These are phyloP conservation scores for Eucriotettix oculatus DNA, from an alignment of 2,888 invertebrate genomes.

Conservation along the genomic window DNA sequence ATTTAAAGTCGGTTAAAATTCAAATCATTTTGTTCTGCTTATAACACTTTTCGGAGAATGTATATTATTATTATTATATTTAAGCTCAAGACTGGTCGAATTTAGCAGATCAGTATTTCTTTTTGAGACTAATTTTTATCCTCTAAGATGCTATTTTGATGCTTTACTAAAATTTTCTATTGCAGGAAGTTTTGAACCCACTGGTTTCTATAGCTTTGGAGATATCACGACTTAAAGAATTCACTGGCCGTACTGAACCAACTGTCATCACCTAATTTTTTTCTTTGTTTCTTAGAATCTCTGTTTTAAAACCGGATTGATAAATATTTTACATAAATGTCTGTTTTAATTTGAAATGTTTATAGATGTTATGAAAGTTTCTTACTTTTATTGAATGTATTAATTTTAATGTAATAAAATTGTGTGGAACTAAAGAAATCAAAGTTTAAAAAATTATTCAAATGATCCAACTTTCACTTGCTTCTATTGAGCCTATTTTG, in stretches of 20 bases:
- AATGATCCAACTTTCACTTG: too few relatives aligned
- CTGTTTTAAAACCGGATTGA: too few relatives aligned
- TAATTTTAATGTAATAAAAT: too few relatives aligned
- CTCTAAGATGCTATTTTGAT: not conserved
- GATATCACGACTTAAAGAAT: constrained; percentile 62
- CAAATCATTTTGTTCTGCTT: not conserved
- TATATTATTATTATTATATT: not conserved
- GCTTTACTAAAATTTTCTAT: not conserved
- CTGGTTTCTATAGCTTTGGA: constrained; percentile 75
- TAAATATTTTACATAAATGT: too few relatives aligned
- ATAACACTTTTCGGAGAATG: not conserved
- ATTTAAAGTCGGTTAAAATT: not conserved
- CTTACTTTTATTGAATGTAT: too few relatives aligned
- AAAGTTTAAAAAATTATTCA: too few relatives aligned
- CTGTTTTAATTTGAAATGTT: too few relatives aligned
- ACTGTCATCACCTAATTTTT: constrained; percentile 81
- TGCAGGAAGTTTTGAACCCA: constrained; percentile 59
- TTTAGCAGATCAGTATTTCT: not conserved
- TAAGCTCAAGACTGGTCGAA: not conserved
- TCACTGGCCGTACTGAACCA: constrained; percentile 79
- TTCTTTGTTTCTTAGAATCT: too few relatives aligned
- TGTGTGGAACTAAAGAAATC: too few relatives aligned
- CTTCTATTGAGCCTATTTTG: too few relatives aligned
- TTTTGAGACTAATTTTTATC: too few relatives aligned
- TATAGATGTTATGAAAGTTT: too few relatives aligned